phyloP scores from a whole-genome alignment of 2,113 vertebrate species.

The Corythoichthys haematopterus region DNA sequence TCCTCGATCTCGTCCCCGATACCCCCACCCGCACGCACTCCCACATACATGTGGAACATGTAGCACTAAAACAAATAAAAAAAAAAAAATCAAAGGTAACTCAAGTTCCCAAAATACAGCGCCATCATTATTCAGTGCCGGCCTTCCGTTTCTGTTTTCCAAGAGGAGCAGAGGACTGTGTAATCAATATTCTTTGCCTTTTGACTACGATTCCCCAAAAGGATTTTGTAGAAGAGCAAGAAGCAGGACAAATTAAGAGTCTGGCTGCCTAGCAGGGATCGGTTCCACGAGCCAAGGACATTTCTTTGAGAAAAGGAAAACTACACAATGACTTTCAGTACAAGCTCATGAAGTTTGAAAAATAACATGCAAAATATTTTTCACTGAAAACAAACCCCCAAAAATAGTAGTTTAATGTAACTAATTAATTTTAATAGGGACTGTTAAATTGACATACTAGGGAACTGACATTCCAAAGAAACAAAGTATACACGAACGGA shows the following conservation, averaged over 20 bases:
- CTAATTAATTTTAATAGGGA: no score
- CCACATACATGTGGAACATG: constrained; percentile 98
- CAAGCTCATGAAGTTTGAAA: not conserved
- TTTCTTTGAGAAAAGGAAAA: constrained; percentile 8
- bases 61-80: constrained; percentile 79
- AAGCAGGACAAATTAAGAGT: constrained; percentile 15
- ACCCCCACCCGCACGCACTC: constrained; percentile 89
- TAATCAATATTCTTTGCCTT: constrained; percentile 20
- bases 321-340: not conserved
- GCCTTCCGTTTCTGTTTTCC: constrained; percentile 13
- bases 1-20: constrained; percentile 96
- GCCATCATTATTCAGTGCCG: not conserved
- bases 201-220: constrained; percentile 7
- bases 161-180: not conserved
- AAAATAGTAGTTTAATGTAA: not conserved
- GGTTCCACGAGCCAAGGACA: constrained; percentile 10
- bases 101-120: not conserved
- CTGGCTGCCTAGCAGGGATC: constrained; percentile 4
- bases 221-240: not conserved
- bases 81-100: not conserved
- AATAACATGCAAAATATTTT: not conserved
- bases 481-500: not conserved
- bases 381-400: not conserved
- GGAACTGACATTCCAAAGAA: not conserved
- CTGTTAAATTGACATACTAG: no score